Conservation (phyloP, 2,113 vertebrate genomes). For the Myocastor coypus region DNA sequence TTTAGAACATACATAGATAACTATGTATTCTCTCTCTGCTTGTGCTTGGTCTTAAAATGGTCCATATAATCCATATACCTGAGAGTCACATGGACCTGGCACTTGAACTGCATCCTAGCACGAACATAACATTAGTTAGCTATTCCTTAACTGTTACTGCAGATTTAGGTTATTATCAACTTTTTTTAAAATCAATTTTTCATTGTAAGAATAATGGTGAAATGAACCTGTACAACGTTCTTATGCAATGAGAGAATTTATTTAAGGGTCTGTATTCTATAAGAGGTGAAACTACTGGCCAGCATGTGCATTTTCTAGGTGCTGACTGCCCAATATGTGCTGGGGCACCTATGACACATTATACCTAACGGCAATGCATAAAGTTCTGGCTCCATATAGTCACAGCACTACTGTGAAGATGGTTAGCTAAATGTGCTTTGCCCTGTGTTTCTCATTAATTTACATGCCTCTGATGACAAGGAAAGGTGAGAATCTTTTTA, state of each 20-base stretch:
- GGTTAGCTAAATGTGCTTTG: background rate
- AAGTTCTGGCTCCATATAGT: background rate
- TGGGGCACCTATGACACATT: background rate
- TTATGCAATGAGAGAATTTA: background rate
- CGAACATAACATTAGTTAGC: background rate
- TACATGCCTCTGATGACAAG: background rate
- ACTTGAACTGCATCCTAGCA: conserved; percentile 14
- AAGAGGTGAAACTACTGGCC: background rate
- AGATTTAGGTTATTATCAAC: background rate
- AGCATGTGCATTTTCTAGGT: background rate
- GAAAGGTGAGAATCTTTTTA: background rate
- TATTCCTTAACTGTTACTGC: background rate
- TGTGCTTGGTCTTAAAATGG: background rate
- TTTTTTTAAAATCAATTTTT: background rate
- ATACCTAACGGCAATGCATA: background rate
- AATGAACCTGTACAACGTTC: background rate
- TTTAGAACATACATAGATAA: background rate
- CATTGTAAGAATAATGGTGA: background rate
- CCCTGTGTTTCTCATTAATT: conserved; percentile 3
- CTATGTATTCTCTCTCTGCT: background rate
- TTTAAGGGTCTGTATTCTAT: background rate
- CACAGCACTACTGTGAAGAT: background rate
- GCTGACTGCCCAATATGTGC: background rate
- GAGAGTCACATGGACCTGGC: background rate
- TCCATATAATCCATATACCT: background rate